Evolutionary conservation across 2,113 vertebrate genomes (phyloP).

Genomic region (Corvus cornix): DNA sequence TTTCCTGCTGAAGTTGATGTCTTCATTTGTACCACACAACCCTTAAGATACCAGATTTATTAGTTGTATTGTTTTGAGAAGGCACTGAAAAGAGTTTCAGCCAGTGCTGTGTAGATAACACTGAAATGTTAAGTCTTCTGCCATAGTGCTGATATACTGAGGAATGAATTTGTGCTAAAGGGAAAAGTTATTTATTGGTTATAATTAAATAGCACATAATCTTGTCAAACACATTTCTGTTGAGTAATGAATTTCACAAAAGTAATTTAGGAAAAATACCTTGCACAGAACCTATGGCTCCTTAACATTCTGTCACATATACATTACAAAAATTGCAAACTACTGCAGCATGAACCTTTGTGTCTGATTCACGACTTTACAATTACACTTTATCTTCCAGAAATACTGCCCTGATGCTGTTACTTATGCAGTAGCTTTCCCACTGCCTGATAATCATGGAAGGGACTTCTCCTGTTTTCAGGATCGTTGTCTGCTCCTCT

Average conservation of each 20-base stretch:
- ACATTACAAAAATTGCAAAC: not conserved
- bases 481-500: not conserved
- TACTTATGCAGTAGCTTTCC: not conserved
- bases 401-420: not conserved
- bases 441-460: not conserved
- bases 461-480: not conserved
- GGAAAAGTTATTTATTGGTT: not conserved
- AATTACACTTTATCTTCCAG: not conserved
- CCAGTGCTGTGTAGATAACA: not conserved
- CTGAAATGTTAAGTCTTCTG: not conserved
- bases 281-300: not conserved
- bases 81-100: not conserved
- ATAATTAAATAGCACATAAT: conserved; percentile 3
- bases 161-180: not conserved
- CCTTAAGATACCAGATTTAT: not conserved
- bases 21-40: not conserved
- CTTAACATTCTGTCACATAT: not conserved
- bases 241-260: conserved; percentile 15
- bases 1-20: not conserved
- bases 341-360: not conserved
- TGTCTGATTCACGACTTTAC: not conserved
- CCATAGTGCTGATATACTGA: not conserved
- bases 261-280: conserved; percentile 13
- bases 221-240: conserved; percentile 9
- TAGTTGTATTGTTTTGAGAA: not conserved